Evolutionary conservation across 2,888 invertebrate genomes (phyloP), one percentile per base, ranked within the genome.

Genomic region (Nineta flava): DNA sequence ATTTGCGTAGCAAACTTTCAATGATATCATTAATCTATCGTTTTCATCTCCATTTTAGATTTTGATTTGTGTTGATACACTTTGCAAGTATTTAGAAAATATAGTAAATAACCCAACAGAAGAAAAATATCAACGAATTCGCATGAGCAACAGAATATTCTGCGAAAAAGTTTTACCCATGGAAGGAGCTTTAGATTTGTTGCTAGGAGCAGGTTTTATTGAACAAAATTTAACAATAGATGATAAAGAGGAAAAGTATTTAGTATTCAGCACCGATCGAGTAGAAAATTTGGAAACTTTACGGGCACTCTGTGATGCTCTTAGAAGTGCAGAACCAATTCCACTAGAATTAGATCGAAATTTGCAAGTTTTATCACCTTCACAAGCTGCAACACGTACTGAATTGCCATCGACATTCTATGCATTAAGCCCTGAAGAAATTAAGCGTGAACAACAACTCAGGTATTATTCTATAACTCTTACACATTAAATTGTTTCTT

Each of bases 21-120:
- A 9, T 43, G 7, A 3, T 12, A 13, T 40, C 9, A n/a, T 35
- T 40, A 16, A 40, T n/a, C 35, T 6, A 5, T 6, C 7, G 3
- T 26, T 26, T 26, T 26, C 4, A 26, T 19, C n/a, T n/a, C n/a
- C n/a, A 26, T 66, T 70, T 52, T 61, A 81, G 82, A 76, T 92
- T 12, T 81, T 79, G 44, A 74, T 76, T 1, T 92, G 95, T 61
- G 77, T 93, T 10, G 87, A 91, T 56, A 91, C 87, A 3, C 64
- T 97, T 10, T 78, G 79, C 58, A 91, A 88, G 65, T 94, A 94
- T 70, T 67, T 96, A 57, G 87, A 91, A 60, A 97, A 97, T 62
- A 84, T 97, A 41, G 73, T 90, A 2, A 77, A 79, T 43, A 76
- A 90, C 65, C 93, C 93, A 0, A 75, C 75, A 1, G 92, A 94